Conservation (phyloP, 1,140 invertebrate genomes). For the Papilio dardanus region DNA sequence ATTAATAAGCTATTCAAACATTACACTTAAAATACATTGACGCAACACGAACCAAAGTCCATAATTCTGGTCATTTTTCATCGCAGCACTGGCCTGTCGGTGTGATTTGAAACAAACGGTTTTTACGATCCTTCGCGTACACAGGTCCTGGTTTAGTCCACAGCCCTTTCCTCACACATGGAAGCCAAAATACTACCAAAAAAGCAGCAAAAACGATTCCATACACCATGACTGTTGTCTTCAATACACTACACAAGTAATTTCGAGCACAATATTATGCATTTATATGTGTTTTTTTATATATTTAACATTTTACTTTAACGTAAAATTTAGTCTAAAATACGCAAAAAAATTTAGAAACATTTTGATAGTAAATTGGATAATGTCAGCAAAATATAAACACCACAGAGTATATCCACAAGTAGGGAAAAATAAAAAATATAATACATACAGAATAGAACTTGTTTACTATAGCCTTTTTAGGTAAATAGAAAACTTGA, state of each 20-base stretch:
- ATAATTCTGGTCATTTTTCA: conserved; percentile 32
- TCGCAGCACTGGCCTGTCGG: conserved; percentile 62
- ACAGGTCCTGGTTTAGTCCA: conserved; percentile 57
- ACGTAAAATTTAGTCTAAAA: conserved; percentile 9
- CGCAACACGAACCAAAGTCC: neutral
- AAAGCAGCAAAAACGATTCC: conserved; percentile 50
- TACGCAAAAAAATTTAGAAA: conserved; percentile 19
- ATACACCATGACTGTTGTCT: conserved; percentile 55
- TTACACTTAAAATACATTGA: conserved; percentile 13
- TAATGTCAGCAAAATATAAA: neutral
- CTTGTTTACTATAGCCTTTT: too few species aligned
- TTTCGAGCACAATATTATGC: conserved; percentile 22
- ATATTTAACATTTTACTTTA: conserved; percentile 12
- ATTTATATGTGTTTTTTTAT: conserved; percentile 22
- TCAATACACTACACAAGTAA: neutral
- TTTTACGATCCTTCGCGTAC: conserved; percentile 68
- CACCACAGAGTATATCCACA: neutral
- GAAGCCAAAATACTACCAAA: conserved; percentile 59
- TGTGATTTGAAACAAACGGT: conserved; percentile 60
- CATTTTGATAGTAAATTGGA: conserved; percentile 8
- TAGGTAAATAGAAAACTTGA: too few species aligned
- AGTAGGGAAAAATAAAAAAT: neutral
- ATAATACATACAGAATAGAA: too few species aligned
- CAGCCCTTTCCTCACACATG: conserved; percentile 59
- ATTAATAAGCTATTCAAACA: neutral